Percentiles rank a stretch among this genome's conserved stretches.
phyloP scores from a whole-genome alignment of 2,888 invertebrate genomes.

The Drosophila recens region DNA sequence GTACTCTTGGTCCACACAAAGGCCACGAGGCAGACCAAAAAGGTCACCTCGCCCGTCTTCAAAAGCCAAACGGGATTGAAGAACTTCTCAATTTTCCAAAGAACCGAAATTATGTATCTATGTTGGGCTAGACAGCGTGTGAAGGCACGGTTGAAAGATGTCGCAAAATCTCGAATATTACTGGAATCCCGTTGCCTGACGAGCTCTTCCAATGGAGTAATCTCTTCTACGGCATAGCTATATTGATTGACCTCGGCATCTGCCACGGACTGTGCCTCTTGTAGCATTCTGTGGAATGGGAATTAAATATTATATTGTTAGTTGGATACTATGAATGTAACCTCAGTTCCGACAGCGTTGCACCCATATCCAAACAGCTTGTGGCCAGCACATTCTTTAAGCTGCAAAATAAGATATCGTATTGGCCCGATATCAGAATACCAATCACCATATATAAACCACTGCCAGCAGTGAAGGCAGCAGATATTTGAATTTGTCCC shows the following conservation, averaged over 20 bases:
- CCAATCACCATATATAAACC: conserved; percentile 78
- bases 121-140: conserved; percentile 79
- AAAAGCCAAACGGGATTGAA: conserved; percentile 79
- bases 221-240: conserved; percentile 58
- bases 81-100: conserved; percentile 77
- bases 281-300: conserved; percentile 47
- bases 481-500: conserved; percentile 80
- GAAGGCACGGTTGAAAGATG: conserved; percentile 62
- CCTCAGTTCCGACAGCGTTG: conserved; percentile 45
- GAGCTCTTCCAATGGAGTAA: conserved; percentile 30
- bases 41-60: conserved; percentile 77
- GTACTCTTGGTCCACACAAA: conserved; percentile 81
- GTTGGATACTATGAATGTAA: conserved; percentile 20
- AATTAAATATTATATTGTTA: not conserved
- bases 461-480: conserved; percentile 71
- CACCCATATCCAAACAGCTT: conserved; percentile 56
- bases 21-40: conserved; percentile 79
- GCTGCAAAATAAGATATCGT: conserved; percentile 77
- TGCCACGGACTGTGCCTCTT: conserved; percentile 48
- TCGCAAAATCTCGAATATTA: conserved; percentile 29
- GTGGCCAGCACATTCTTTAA: conserved; percentile 79
- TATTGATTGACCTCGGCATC: conserved; percentile 67
- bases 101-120: conserved; percentile 73
- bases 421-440: conserved; percentile 77
- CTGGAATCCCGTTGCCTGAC: not conserved